Base-by-base conservation (phyloP, 2,888 invertebrate genomes). In the Callimorpha dominula region DNA sequence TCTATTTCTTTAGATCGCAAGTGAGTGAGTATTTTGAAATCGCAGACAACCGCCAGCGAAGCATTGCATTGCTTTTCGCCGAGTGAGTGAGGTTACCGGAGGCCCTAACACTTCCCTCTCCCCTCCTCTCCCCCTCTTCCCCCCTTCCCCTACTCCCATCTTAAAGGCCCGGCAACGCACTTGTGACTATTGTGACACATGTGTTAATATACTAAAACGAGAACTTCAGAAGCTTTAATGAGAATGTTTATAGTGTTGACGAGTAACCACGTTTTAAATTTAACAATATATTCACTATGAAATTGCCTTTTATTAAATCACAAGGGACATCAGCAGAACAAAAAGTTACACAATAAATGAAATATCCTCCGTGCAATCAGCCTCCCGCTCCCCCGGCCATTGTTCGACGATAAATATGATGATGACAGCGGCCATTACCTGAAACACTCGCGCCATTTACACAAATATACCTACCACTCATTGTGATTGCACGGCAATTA, bases 391-490 rank as follows among this genome's bases (percentile, higher is more conserved):
- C 63, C 52, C 31, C 5, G 9, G 62, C 62, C 50, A 67, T 68
- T 68, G 67, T 63, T 72, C 67, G 40, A 4, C 50, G 63, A 72
- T 72, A 72, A 72, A 72, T 72, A 67, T 72, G 63, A 67, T 63
- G 71, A 72, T 63, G 67, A 72, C 71, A 68, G 71, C 67, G 46
- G 60, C 71, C 60, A 71, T 71, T 71, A 71, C 62, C 46, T 67
- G 67, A 63, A 72, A 72, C 62, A 72, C 52, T 67, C n/a, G 20
- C 67, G 63, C 52, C 62, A 46, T 72, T 72, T 72, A 52, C 42
- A 49, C 60, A 63, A 68, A 72, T 68, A 72, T 20, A 50, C 67
- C 71, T n/a, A 15, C 20, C 65, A 65, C 43, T 72, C 52, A 67
- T 68, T 72, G 54, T 72, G n/a, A 68, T 72, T 43, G 20, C 31